A percentile compares a stretch with the other conserved stretches of the same genome.
These are phyloP conservation scores for Amiota minor DNA, from an alignment of 2,888 invertebrate species.

Conservation along the genomic window DNA sequence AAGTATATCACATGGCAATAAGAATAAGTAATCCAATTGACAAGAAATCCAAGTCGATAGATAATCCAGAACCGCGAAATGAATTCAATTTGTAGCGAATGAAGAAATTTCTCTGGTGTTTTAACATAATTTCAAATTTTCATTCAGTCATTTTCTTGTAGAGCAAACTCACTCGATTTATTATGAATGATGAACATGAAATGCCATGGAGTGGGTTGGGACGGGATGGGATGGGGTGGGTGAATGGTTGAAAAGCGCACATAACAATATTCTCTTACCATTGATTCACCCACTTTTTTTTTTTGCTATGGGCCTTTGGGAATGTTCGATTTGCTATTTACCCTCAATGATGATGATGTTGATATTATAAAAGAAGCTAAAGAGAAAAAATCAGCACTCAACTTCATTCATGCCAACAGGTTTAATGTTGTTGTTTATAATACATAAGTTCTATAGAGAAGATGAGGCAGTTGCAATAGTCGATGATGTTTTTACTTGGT, in stretches of 20 bases:
- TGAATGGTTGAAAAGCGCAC: no score
- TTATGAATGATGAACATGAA: neutral
- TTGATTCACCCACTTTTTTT: neutral
- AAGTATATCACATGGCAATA: conserved; percentile 55
- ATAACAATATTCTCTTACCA: neutral
- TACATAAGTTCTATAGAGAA: conserved; percentile 15
- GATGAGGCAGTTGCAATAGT: conserved; percentile 45
- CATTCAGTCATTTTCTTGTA: conserved; percentile 2
- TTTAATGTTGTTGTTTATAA: conserved; percentile 46
- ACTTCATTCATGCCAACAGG: conserved; percentile 60
- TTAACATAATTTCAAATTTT: neutral
- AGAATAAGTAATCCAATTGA: conserved; percentile 68
- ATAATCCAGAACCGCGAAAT: conserved; percentile 38
- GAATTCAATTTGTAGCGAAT: conserved; percentile 59
- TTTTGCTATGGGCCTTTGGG: neutral
- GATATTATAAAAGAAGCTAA: neutral
- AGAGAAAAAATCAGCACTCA: conserved; percentile 14
- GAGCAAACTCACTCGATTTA: no score
- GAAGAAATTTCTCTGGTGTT: conserved; percentile 41
- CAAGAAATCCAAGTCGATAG: conserved; percentile 43
- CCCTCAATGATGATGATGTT: neutral
- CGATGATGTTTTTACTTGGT: conserved; percentile 60
- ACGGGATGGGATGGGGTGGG: neutral
- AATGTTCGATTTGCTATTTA: conserved; percentile 1
- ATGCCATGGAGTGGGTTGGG: neutral